Percentiles rank a stretch among this genome's conserved stretches.
Evolutionary conservation across 2,888 invertebrate genomes (phyloP).

Genomic region (Agriopis aurantiaria): DNA sequence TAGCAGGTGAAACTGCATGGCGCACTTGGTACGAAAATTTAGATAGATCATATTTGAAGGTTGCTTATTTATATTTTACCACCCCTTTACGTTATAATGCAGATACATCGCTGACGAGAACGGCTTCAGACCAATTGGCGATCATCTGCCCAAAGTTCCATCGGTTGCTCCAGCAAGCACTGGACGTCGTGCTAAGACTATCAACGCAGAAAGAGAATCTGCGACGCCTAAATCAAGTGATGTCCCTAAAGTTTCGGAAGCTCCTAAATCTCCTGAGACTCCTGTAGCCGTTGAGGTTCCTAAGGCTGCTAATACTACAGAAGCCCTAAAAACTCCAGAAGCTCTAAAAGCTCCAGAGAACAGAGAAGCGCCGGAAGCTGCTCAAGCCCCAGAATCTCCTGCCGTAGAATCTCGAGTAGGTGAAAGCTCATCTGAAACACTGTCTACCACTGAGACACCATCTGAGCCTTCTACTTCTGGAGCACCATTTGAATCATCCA

Average conservation of each 20-base stretch:
- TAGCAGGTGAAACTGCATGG: too few species aligned
- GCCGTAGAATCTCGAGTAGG: slow-evolving; percentile 27
- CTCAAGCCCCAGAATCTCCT: slow-evolving; percentile 7
- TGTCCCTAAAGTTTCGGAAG: slow-evolving; percentile 12
- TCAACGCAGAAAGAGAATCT: slow-evolving; percentile 55
- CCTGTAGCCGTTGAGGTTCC: not conserved
- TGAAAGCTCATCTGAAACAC: slow-evolving; percentile 22
- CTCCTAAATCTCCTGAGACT: not conserved
- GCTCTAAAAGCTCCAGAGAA: not conserved
- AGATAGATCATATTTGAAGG: too few species aligned
- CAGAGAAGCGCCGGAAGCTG: not conserved
- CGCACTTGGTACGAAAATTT: too few species aligned
- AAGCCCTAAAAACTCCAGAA: not conserved
- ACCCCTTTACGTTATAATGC: slow-evolving; percentile 12
- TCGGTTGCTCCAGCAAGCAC: slow-evolving; percentile 33
- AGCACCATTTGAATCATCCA: slow-evolving; percentile 29
- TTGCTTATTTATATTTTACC: too few species aligned
- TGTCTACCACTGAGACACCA: slow-evolving; percentile 19
- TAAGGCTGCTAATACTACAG: not conserved
- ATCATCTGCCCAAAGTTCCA: slow-evolving; percentile 62
- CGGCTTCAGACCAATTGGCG: slow-evolving; percentile 89
- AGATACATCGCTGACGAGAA: slow-evolving; percentile 91
- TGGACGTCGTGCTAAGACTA: slow-evolving; percentile 51
- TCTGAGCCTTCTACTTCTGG: slow-evolving; percentile 25
- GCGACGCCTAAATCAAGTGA: slow-evolving; percentile 21